Evolutionary conservation across 2,797 vertebrate species (phyloP).

Genomic region (Sandelia bainsii): DNA sequence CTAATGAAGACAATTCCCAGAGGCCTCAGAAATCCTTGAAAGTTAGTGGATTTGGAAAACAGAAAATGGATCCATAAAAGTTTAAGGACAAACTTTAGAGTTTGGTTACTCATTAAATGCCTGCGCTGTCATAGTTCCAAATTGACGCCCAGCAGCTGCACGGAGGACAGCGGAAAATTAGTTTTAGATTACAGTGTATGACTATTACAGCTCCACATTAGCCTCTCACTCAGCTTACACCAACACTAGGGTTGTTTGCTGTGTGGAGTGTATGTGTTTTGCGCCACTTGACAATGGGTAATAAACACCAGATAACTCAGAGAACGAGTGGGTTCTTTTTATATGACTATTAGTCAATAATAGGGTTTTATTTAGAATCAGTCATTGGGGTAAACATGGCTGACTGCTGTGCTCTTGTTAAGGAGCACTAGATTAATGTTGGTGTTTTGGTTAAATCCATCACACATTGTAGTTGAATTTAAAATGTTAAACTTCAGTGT

Average conservation of each 20-base stretch:
- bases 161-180: conserved; percentile 21
- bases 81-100: conserved; percentile 47
- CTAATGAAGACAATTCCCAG: conserved; percentile 68
- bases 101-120: conserved; percentile 45
- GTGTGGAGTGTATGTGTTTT: conserved; percentile 6
- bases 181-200: conserved; percentile 41
- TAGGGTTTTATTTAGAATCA: too few species aligned
- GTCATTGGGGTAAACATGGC: too few species aligned
- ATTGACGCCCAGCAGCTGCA: conserved; percentile 33
- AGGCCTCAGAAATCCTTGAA: conserved; percentile 65
- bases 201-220: conserved; percentile 15
- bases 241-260: conserved; percentile 10
- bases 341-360: too few species aligned
- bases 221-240: conserved; percentile 2
- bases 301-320: neutral
- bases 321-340: neutral
- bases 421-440: neutral
- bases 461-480: neutral
- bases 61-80: conserved; percentile 53
- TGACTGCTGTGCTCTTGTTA: neutral
- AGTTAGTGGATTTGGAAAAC: conserved; percentile 63
- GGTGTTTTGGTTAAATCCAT: conserved; percentile 1
- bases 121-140: conserved; percentile 16
- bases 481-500: neutral
- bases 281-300: conserved; percentile 3